Percentiles rank a stretch among this genome's conserved stretches.
Evolutionary conservation across 2,888 invertebrate genomes (phyloP).

Genomic region (Kryphioiulus occultus): DNA sequence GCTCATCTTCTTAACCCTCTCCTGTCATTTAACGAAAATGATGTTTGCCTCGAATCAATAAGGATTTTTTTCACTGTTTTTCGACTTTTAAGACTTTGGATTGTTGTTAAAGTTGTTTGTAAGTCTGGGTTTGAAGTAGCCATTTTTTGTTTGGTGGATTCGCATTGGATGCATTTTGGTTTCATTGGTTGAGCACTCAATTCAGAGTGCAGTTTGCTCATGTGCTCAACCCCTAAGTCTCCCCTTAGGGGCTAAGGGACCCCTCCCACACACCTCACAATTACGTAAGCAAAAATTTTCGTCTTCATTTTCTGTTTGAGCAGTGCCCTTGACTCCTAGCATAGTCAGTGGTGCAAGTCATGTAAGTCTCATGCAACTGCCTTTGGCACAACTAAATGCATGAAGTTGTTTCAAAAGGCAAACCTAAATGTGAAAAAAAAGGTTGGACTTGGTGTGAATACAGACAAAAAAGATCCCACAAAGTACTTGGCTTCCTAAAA

Average conservation of each 20-base stretch:
- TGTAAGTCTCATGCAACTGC: no score
- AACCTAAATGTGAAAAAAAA: not conserved
- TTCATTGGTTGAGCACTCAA: not conserved
- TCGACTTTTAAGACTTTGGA: not conserved
- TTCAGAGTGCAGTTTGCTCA: not conserved
- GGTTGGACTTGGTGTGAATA: not conserved
- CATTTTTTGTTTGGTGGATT: not conserved
- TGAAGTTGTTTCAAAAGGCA: not conserved
- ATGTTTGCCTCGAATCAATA: not conserved
- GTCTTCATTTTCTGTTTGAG: conserved; percentile 26
- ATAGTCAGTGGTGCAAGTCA: conserved; percentile 10
- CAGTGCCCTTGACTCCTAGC: not conserved
- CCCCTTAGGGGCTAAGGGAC: no score
- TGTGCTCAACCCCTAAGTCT: not conserved
- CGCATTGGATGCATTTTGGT: not conserved
- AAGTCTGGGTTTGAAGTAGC: not conserved
- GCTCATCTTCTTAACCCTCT: not conserved
- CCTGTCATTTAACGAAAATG: not conserved
- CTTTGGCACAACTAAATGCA: conserved; percentile 14
- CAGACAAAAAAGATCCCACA: not conserved
- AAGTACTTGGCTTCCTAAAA: conserved; percentile 3
- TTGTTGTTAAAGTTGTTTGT: not conserved
- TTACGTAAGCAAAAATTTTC: conserved; percentile 18
- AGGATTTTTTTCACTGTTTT: not conserved
- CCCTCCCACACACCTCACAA: not conserved